These are phyloP conservation scores for Phasianus colchicus DNA, from an alignment of 2,113 vertebrate species.

Conservation along the genomic window DNA sequence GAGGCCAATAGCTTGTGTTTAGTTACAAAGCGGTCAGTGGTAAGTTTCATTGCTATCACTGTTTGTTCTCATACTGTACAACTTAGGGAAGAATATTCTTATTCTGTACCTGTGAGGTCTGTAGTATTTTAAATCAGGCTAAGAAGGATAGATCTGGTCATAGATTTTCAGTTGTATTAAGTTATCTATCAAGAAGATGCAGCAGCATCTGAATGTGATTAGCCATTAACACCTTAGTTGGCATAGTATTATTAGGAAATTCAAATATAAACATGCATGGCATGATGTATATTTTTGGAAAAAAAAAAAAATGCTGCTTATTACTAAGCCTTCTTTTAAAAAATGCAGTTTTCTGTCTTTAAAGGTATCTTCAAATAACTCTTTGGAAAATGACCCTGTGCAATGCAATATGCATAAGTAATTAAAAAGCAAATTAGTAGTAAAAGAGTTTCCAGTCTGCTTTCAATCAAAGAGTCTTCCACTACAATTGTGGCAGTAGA, in stretches of 20 bases:
- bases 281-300: background rate
- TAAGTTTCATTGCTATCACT: background rate
- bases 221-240: background rate
- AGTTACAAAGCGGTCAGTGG: background rate
- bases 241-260: background rate
- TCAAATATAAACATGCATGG: background rate
- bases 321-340: background rate
- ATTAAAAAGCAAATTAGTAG: background rate
- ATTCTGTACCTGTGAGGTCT: background rate
- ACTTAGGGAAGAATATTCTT: background rate
- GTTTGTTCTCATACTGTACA: background rate
- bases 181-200: background rate
- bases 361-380: background rate
- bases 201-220: fast-evolving
- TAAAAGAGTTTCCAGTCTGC: background rate
- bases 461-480: background rate
- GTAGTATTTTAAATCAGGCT: background rate
- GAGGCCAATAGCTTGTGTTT: background rate
- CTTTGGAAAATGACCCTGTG: background rate
- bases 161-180: background rate
- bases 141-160: background rate
- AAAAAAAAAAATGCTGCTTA: background rate
- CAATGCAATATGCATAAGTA: background rate
- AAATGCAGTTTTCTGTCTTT: background rate
- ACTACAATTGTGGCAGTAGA: background rate